Evolutionary conservation across 2,888 invertebrate species (phyloP).

Genomic region (Drosophila cracens): DNA sequence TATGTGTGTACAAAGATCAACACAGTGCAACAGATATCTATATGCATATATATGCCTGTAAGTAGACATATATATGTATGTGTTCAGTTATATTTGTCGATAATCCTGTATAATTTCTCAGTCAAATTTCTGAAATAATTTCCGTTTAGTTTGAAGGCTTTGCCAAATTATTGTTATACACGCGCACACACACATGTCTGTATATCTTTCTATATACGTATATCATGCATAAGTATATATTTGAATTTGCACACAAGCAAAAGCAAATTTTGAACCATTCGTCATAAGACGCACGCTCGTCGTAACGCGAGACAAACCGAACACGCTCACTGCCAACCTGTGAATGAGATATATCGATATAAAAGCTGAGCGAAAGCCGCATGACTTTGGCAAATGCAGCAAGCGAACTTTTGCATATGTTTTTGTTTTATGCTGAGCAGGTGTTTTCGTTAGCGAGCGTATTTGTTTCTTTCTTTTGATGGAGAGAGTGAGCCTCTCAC

Average conservation of each 20-base stretch:
- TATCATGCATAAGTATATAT: constrained; percentile 7
- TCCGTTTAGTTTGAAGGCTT: constrained; percentile 5
- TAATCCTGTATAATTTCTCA: not conserved
- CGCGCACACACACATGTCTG: not conserved
- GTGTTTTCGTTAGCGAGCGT: constrained; percentile 26
- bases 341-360: constrained; percentile 44
- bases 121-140: not conserved
- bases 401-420: constrained; percentile 38
- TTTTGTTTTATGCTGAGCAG: constrained; percentile 24
- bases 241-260: constrained; percentile 14
- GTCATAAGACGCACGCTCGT: constrained; percentile 19
- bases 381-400: constrained; percentile 28
- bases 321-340: constrained; percentile 44
- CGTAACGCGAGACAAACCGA: constrained; percentile 31
- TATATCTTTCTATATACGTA: not conserved
- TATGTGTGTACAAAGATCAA: not conserved
- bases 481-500: constrained; percentile 26
- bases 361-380: constrained; percentile 33
- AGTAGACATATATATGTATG: not conserved
- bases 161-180: constrained; percentile 1
- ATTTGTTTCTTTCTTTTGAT: not conserved
- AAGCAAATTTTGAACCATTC: constrained; percentile 26
- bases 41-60: not conserved
- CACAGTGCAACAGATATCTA: not conserved
- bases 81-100: not conserved